These are phyloP conservation scores for Himalopsyche anomala DNA, from an alignment of 2,888 invertebrate genomes.

Conservation along the genomic window DNA sequence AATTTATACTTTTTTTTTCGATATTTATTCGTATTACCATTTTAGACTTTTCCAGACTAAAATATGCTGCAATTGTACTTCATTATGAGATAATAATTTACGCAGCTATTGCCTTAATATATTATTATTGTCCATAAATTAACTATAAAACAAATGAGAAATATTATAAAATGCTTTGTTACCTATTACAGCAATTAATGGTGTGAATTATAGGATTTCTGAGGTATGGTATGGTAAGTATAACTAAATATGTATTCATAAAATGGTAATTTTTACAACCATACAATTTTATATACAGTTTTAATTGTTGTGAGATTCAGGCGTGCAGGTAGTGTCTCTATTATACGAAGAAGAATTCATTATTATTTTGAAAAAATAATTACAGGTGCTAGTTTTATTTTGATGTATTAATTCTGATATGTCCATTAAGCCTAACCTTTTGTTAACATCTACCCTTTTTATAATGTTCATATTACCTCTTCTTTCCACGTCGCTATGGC, in stretches of 20 bases:
- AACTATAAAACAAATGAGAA: no score
- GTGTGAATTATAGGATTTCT: not conserved
- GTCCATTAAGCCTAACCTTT: not conserved
- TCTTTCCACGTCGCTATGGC: no score
- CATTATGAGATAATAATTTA: no score
- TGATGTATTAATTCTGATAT: not conserved
- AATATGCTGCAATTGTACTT: no score
- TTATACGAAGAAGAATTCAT: not conserved
- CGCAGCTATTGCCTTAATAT: no score
- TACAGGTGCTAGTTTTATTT: not conserved
- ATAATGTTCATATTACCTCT: no score
- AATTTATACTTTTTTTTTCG: no score
- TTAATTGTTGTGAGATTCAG: slow-evolving; percentile 2
- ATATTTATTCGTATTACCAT: no score
- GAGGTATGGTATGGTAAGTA: not conserved
- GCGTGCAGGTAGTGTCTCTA: not conserved
- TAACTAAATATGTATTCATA: slow-evolving; percentile 3
- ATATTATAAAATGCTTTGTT: no score
- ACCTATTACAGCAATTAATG: not conserved
- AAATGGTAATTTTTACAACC: slow-evolving; percentile 9
- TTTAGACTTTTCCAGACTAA: no score
- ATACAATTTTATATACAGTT: slow-evolving; percentile 18
- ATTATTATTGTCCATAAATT: no score
- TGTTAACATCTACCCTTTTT: no score
- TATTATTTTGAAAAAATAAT: slow-evolving; percentile 26